Evolutionary conservation across 2,797 vertebrate genomes (phyloP), one percentile per base, ranked within the genome.

Genomic region (Chelon labrosus): DNA sequence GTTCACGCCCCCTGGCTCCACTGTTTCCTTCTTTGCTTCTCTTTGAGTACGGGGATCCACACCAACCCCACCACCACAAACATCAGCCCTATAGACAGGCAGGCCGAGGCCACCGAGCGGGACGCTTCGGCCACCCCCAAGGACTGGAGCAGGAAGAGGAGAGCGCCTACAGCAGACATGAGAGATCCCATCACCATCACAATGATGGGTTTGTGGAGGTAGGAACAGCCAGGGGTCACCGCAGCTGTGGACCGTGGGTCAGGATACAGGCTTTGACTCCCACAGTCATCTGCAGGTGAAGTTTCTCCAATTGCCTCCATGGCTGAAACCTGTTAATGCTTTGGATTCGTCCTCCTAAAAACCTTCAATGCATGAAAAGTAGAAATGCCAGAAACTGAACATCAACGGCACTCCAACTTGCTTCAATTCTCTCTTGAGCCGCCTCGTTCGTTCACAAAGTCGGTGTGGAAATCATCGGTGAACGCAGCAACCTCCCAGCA

Each of bases 151-250:
- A 89, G 79, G 55, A 92, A 80, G 53, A 93, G 76, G 31, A 93
- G 0, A 0, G 59, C 65, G 1, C 90, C 82, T 0, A 53, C 82
- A 0, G 86, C 81, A 0, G 88, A 82, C 76, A 92, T 85, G 31
- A 91, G 62, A 25, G 72, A 85, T 7, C 91, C 91, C 64, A 82
- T 80, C 75, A 89, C 85, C 17, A 91, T 57, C 4, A 92, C 57
- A 7, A 90, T 93, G 61, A 89, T 69, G 35, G 92, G 86, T 50
- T 94, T 95, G 84, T 94, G 91, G 31, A 91, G 91, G 49, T 90
- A 84, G 27, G 77, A 66, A 79, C 89, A 92, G 57, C 83, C 74
- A 1, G 65, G 64, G 7, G 73, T 55, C 7, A 19, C 78, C 3
- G 47, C 25, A 9, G 64, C 35, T 13, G 11, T 58, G 0, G 50